Conservation (phyloP, 2,797 vertebrate species). For the Cirrhinus molitorella region DNA sequence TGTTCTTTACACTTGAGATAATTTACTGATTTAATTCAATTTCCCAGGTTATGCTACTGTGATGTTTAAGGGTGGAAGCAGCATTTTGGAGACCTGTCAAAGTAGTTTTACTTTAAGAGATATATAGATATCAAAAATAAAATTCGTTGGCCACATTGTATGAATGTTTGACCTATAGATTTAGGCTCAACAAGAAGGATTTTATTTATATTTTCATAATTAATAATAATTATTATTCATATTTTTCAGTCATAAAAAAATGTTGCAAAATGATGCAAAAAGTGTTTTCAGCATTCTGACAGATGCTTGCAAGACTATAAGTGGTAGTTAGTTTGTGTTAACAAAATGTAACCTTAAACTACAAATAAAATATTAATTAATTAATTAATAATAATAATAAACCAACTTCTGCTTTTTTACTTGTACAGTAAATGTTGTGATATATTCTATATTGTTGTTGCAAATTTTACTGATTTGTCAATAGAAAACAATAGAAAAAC, state of each 20-base stretch:
- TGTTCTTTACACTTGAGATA: background rate
- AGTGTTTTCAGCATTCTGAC: no score
- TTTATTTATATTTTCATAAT: background rate
- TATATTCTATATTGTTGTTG: background rate
- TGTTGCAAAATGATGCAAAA: no score
- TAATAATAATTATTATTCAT: background rate
- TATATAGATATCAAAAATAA: background rate
- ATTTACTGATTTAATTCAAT: constrained; percentile 1
- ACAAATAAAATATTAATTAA: no score
- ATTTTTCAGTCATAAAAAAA: background rate
- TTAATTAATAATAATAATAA: no score
- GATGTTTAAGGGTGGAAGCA: background rate
- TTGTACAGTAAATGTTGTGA: background rate
- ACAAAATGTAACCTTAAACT: no score
- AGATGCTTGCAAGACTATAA: no score
- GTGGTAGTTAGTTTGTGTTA: no score
- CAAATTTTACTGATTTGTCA: background rate
- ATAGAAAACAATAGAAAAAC: no score
- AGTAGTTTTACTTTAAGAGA: background rate
- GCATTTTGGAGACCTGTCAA: background rate
- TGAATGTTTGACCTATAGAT: background rate
- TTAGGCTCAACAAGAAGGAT: background rate
- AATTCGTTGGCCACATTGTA: background rate
- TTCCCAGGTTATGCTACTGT: background rate
- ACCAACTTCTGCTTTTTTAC: no score